These are phyloP conservation scores for Sinhomidia bicolor DNA, from an alignment of 2,888 invertebrate species.

Conservation along the genomic window DNA sequence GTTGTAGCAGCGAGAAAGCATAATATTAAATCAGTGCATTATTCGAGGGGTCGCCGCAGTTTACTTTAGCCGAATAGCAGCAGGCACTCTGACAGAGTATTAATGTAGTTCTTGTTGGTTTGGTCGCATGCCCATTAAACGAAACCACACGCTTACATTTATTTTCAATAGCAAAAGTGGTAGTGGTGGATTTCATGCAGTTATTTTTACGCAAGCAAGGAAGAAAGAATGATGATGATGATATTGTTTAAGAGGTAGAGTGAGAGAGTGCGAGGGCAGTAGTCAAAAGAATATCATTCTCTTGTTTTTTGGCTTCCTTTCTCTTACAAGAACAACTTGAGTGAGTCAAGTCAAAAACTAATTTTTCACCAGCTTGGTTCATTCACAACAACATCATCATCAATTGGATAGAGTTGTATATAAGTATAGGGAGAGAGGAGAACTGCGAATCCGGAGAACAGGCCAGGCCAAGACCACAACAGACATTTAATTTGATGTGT, in stretches of 20 bases:
- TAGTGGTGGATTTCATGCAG: neutral
- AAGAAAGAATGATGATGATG: no score
- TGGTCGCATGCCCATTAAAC: neutral
- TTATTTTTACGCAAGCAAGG: no score
- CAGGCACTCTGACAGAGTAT: neutral
- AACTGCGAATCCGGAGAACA: no score
- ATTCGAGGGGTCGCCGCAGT: neutral
- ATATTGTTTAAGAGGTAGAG: neutral
- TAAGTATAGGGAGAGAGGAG: neutral
- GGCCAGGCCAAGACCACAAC: neutral
- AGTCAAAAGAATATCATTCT: neutral
- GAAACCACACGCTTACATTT: neutral
- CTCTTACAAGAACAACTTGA: neutral
- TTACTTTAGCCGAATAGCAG: no score
- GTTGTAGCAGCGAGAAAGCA: neutral
- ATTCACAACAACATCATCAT: neutral
- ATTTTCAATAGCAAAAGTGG: no score
- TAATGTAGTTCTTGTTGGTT: slow-evolving; percentile 20
- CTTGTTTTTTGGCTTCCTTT: slow-evolving; percentile 6
- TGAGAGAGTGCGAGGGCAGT: no score
- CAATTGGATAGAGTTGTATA: no score
- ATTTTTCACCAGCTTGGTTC: neutral
- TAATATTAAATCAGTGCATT: slow-evolving; percentile 51
- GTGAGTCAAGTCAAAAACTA: neutral
- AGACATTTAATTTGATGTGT: slow-evolving; percentile 18